A percentile compares a stretch with the other conserved stretches of the same genome.
phyloP scores from a whole-genome alignment of 1,140 invertebrate species.

The Atta texana region DNA sequence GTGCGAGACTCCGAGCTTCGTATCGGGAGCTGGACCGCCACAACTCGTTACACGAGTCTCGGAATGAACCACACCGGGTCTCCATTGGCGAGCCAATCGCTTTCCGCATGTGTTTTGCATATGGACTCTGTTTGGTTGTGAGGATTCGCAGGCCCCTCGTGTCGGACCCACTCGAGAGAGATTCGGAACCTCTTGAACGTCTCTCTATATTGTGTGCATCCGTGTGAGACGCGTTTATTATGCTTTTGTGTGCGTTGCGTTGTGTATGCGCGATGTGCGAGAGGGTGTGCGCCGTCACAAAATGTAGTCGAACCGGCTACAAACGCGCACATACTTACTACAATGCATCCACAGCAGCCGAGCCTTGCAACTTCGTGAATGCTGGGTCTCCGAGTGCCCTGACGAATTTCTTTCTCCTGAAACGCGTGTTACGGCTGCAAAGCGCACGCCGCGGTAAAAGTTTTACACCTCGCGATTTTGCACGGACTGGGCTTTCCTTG shows the following conservation, averaged over 20 bases:
- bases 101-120: conserved; percentile 70
- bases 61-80: conserved; percentile 13
- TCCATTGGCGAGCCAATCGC: conserved; percentile 29
- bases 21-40: neutral
- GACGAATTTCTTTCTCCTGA: conserved; percentile 60
- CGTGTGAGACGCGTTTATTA: neutral
- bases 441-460: conserved; percentile 32
- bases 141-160: neutral
- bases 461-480: conserved; percentile 37
- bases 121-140: conserved; percentile 48
- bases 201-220: conserved; percentile 13
- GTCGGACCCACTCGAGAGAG: neutral
- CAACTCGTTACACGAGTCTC: neutral
- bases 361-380: conserved; percentile 53
- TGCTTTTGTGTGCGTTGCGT: too few relatives aligned
- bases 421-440: conserved; percentile 21
- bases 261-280: too few relatives aligned
- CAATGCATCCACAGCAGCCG: neutral
- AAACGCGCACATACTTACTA: conserved; percentile 43
- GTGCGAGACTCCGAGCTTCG: neutral
- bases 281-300: conserved; percentile 62
- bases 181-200: conserved; percentile 36
- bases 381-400: conserved; percentile 25
- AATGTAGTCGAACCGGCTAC: conserved; percentile 78
- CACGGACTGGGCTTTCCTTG: conserved; percentile 25